Evolutionary conservation across 2,888 invertebrate genomes (phyloP).

Genomic region (Drosophila bunnanda): DNA sequence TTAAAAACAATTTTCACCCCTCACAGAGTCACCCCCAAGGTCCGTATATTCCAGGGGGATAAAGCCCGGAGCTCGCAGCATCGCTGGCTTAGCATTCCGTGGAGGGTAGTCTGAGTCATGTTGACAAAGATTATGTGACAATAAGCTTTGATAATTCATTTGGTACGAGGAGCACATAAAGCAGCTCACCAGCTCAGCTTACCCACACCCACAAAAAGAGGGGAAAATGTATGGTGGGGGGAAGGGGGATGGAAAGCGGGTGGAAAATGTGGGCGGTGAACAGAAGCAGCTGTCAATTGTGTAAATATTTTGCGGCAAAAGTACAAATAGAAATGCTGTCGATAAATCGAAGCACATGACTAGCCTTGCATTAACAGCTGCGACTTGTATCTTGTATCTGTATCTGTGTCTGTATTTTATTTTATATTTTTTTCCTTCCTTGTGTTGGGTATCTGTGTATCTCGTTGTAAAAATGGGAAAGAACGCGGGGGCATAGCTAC

Average conservation of each 20-base stretch:
- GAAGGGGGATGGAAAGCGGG: neutral
- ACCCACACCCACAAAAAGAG: conserved; percentile 3
- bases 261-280: conserved; percentile 12
- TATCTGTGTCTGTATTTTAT: conserved; percentile 2
- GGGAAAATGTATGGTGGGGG: neutral
- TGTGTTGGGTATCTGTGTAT: neutral
- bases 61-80: conserved; percentile 12
- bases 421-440: neutral
- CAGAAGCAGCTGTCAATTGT: conserved; percentile 72
- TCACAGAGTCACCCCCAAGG: neutral
- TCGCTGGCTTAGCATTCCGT: conserved; percentile 25
- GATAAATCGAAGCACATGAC: conserved; percentile 77
- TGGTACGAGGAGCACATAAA: conserved; percentile 35
- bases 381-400: conserved; percentile 30
- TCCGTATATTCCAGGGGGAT: neutral
- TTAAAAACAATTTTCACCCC: neutral
- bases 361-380: conserved; percentile 71
- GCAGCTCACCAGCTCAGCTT: conserved; percentile 12
- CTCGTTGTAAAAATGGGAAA: conserved; percentile 2
- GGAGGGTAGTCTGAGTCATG: conserved; percentile 37
- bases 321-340: conserved; percentile 72
- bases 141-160: conserved; percentile 73
- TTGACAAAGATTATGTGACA: conserved; percentile 75
- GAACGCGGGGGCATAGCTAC: conserved; percentile 11
- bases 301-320: conserved; percentile 77